Percentiles rank a stretch among this genome's conserved stretches.
Evolutionary conservation across 1,140 invertebrate genomes (phyloP).

Genomic region (Zaprionus nigranus): DNA sequence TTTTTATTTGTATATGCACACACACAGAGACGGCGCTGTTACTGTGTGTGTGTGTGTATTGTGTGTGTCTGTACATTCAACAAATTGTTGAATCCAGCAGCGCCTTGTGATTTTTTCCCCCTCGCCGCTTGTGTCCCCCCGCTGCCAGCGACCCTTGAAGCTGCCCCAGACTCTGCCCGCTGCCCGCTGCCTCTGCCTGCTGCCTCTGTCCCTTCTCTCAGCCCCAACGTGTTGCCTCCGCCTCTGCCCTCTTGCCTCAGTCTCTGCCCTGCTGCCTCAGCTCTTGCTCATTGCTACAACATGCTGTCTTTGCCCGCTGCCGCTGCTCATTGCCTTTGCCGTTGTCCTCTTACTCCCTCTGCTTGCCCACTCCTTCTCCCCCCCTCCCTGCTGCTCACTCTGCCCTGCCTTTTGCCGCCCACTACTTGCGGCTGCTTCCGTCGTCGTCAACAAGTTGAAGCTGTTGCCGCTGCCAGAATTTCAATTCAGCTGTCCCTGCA

Average conservation of each 20-base stretch:
- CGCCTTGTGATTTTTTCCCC: constrained; percentile 61
- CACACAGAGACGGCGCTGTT: constrained; percentile 42
- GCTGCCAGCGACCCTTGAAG: too few relatives aligned
- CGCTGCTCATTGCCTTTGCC: background rate
- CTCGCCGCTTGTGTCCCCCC: too few relatives aligned
- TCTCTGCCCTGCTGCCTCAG: too few relatives aligned
- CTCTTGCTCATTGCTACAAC: too few relatives aligned
- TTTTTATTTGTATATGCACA: constrained; percentile 44
- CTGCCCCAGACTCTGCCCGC: background rate
- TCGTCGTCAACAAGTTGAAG: constrained; percentile 82
- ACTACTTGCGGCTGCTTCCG: constrained; percentile 69
- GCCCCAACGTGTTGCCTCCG: background rate
- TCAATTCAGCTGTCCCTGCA: constrained; percentile 31
- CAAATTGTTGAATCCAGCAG: constrained; percentile 76
- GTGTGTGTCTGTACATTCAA: constrained; percentile 70
- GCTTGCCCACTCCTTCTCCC: background rate
- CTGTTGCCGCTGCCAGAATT: constrained; percentile 67
- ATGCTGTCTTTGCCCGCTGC: background rate
- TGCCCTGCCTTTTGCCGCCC: constrained; percentile 45
- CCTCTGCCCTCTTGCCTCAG: too few relatives aligned
- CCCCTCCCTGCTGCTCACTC: background rate
- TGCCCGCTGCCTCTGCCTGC: background rate
- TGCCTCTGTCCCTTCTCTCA: background rate
- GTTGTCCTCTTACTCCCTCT: too few relatives aligned
- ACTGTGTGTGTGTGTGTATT: constrained; percentile 44